phyloP scores from a whole-genome alignment of 2,113 vertebrate species.

The Megaleporinus macrocephalus region DNA sequence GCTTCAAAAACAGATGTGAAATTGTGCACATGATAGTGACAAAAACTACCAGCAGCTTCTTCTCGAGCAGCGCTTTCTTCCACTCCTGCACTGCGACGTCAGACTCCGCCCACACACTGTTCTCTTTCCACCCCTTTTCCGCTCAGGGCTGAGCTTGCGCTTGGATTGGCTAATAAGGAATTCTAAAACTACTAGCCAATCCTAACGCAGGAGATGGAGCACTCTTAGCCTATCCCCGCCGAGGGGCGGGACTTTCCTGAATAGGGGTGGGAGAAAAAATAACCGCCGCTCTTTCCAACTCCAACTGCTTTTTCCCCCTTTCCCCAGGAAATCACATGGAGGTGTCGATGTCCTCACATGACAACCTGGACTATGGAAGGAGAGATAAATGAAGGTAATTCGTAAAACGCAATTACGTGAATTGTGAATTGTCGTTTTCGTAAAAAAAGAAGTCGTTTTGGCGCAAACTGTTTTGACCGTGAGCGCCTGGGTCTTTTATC shows the following conservation, averaged over 20 bases:
- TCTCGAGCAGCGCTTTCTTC: not conserved
- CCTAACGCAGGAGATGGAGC: not conserved
- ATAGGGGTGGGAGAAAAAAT: not conserved
- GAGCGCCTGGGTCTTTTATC: not conserved
- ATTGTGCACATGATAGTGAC: not conserved
- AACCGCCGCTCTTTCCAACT: conserved; percentile 63
- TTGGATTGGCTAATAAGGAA: not conserved
- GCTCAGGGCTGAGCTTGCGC: not conserved
- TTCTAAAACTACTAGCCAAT: not conserved
- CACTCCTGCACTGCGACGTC: not conserved
- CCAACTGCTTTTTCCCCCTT: conserved; percentile 64
- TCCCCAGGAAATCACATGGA: conserved; percentile 84
- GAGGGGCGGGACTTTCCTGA: not conserved
- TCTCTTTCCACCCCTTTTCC: not conserved
- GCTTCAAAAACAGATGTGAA: not conserved
- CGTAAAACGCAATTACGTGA: not conserved
- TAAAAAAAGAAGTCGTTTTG: conserved; percentile 19
- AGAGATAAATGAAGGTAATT: conserved; percentile 81
- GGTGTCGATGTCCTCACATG: conserved; percentile 79
- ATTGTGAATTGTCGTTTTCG: no score
- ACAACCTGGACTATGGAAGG: conserved; percentile 77
- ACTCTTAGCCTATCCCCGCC: not conserved
- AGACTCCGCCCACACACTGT: conserved; percentile 37
- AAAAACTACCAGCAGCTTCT: not conserved
- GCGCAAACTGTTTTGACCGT: not conserved